phyloP scores from a whole-genome alignment of 2,888 invertebrate genomes.

The Salpingus planirostris region DNA sequence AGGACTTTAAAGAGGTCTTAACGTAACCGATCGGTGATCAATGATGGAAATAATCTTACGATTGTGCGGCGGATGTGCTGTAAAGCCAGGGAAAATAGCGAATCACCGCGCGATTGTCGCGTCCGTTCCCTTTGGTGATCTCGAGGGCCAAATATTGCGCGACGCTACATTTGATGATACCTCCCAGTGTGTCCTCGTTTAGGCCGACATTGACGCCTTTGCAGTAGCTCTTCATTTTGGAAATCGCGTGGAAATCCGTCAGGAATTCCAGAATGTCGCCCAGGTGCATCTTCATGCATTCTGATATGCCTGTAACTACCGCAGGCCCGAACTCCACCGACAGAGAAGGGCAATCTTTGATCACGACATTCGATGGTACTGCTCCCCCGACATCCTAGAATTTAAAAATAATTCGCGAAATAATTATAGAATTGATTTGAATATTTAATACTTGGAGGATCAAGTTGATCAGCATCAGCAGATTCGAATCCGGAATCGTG shows the following conservation, averaged over 20 bases:
- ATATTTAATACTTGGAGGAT: slow-evolving; percentile 58
- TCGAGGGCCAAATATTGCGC: slow-evolving; percentile 91
- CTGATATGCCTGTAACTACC: slow-evolving; percentile 79
- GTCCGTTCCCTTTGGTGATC: slow-evolving; percentile 76
- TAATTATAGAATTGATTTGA: not conserved
- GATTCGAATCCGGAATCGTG: slow-evolving; percentile 88
- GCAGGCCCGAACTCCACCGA: slow-evolving; percentile 43
- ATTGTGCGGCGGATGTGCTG: slow-evolving; percentile 68
- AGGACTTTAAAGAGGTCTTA: slow-evolving; percentile 53
- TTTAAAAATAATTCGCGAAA: slow-evolving; percentile 2
- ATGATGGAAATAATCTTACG: slow-evolving; percentile 47
- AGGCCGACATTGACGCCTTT: slow-evolving; percentile 59
- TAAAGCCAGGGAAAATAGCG: slow-evolving; percentile 87
- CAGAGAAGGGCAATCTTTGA: slow-evolving; percentile 47
- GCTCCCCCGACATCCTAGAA: slow-evolving; percentile 75
- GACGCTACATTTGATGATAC: slow-evolving; percentile 90
- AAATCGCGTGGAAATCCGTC: slow-evolving; percentile 91
- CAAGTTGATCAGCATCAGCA: slow-evolving; percentile 81
- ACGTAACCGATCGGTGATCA: too few relatives aligned
- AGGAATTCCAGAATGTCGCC: slow-evolving; percentile 91
- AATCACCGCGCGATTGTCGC: slow-evolving; percentile 73
- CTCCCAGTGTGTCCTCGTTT: slow-evolving; percentile 94
- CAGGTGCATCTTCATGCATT: slow-evolving; percentile 87
- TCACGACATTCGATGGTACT: slow-evolving; percentile 65
- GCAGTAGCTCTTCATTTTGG: slow-evolving; percentile 83